Evolutionary conservation across 2,113 vertebrate genomes (phyloP).

Genomic region (Himantopus leucocephalus): DNA sequence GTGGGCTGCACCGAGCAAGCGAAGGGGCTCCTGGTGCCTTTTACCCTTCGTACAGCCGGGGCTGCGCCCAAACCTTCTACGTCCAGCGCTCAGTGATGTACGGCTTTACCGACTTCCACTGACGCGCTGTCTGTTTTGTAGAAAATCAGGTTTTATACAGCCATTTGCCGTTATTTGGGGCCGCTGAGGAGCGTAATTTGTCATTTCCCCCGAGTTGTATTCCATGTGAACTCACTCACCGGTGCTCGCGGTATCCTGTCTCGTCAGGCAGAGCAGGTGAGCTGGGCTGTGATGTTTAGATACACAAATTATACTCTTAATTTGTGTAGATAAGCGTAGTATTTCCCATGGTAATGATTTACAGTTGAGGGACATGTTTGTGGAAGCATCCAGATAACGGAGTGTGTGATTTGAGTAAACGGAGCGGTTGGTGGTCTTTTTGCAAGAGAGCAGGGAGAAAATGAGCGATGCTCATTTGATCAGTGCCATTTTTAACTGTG

Average conservation of each 20-base stretch:
- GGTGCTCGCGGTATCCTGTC: not conserved
- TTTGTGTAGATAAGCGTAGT: not conserved
- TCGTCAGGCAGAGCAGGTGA: not conserved
- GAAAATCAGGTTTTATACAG: not conserved
- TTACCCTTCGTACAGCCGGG: fast-evolving
- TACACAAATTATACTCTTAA: not conserved
- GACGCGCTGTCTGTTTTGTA: fast-evolving
- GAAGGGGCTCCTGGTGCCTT: not conserved
- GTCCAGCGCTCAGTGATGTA: fast-evolving
- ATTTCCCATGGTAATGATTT: not conserved
- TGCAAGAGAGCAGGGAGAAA: not conserved
- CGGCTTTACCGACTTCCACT: not conserved
- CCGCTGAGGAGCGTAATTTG: not conserved
- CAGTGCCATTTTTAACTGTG: not conserved
- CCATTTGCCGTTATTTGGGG: not conserved
- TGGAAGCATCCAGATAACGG: not conserved
- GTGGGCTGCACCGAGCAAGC: not conserved
- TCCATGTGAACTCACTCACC: not conserved
- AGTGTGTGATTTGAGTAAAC: not conserved
- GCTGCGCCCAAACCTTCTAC: not conserved
- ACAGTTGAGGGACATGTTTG: not conserved
- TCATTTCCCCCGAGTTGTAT: not conserved
- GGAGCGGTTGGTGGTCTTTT: not conserved
- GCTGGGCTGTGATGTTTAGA: not conserved
- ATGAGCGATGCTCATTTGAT: not conserved